Base-by-base conservation (phyloP, 2,888 invertebrate genomes). In the Suillia variegata region DNA sequence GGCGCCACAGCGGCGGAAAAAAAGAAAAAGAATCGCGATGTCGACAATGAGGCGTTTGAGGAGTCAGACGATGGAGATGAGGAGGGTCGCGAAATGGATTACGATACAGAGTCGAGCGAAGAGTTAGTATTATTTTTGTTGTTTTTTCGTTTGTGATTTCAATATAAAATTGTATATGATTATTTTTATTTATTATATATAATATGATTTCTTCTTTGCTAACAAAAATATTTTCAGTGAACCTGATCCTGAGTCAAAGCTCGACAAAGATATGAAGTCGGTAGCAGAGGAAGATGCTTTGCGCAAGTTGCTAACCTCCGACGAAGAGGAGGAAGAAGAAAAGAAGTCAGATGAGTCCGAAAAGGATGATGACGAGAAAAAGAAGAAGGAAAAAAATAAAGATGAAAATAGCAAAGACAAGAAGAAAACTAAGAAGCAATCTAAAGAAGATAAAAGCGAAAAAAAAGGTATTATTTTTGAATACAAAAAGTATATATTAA, bases 11-110 rank as follows among this genome's bases (percentile, higher is more conserved):
- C n/a, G n/a, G 77, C 76, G 67, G 75, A 72, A 15, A 85, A 86
- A 55, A 87, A 87, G 64, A 93, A 92, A 75, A 92, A 92, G 74
- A 91, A 92, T 83, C 89, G 89, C 58, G 90, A 89, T 64, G 90
- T 92, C 0, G 91, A 95, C 63, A 90, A 92, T 67, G 96, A 97
- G 77, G 96, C 96, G 0, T 88, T 92, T 57, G 97, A 98, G 79
- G 98, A 98, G 75, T 96, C 96, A 66, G 98, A 98, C 80, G 97
- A 98, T 79, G 97, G 96, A 0, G 97, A 98, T 79, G 96, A 94
- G 73, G 98, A 98, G 83, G 97, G 97, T 0, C 83, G 93, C 55
- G 98, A 98, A 84, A 87, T 90, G 68, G 98, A 98, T 82, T 98
- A 98, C 76, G 96, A 97, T 75, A 93, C 94, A 0, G 93, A 93